Percentiles rank a stretch among this genome's conserved stretches.
Evolutionary conservation across 2,888 invertebrate species (phyloP).

Genomic region (Odontocerum albicorne): DNA sequence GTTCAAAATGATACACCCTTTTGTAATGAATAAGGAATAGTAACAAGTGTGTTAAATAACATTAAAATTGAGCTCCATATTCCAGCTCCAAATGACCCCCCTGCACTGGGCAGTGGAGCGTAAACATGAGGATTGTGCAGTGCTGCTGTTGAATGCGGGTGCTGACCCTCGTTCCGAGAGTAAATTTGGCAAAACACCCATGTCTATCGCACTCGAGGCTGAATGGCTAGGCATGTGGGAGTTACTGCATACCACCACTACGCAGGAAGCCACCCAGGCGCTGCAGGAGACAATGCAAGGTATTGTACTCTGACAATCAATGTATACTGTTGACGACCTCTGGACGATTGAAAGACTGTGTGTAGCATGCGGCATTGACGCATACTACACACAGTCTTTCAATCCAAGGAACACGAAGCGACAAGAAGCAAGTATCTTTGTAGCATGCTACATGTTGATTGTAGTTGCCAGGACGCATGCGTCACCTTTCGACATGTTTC

Average conservation of each 20-base stretch:
- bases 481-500: too few species aligned
- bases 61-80: conserved; percentile 16
- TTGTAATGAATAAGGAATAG: too few species aligned
- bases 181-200: conserved; percentile 73
- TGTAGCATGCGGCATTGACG: too few species aligned
- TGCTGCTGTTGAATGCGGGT: conserved; percentile 70
- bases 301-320: not conserved
- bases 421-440: too few species aligned
- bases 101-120: conserved; percentile 93
- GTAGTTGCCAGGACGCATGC: too few species aligned
- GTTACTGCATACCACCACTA: conserved; percentile 52
- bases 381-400: too few species aligned
- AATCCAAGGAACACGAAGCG: too few species aligned
- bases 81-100: conserved; percentile 84
- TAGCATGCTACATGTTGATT: too few species aligned
- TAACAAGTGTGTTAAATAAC: too few species aligned
- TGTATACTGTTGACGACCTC: too few species aligned
- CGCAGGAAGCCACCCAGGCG: conserved; percentile 18
- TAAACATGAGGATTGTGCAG: conserved; percentile 69
- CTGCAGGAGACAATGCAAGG: conserved; percentile 30
- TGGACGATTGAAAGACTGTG: too few species aligned
- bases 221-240: conserved; percentile 63
- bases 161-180: conserved; percentile 69
- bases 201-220: conserved; percentile 68
- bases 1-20: too few species aligned